These are phyloP conservation scores for Daubentonia madagascariensis DNA, from an alignment of 2,113 vertebrate genomes.

Conservation along the genomic window DNA sequence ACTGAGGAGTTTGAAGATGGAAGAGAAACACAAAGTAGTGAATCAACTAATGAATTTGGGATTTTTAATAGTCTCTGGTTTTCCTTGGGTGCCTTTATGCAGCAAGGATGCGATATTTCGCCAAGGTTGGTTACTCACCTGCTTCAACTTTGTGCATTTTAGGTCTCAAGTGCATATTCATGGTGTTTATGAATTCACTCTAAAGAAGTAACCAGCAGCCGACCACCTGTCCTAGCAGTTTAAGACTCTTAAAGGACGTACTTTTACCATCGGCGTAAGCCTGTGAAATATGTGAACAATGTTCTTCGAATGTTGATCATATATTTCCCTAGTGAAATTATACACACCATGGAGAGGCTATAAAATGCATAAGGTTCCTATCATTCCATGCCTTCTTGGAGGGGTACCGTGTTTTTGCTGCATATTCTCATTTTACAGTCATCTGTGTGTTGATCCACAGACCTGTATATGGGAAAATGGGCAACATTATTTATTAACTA, in stretches of 20 bases:
- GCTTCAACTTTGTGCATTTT: conserved; percentile 90
- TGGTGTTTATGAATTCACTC: conserved; percentile 88
- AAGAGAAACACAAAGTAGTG: conserved; percentile 97
- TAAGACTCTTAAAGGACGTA: conserved; percentile 60
- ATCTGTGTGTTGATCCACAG: conserved; percentile 76
- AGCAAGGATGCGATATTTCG: conserved; percentile 97
- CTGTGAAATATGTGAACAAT: conserved; percentile 69
- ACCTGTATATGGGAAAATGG: conserved; percentile 89
- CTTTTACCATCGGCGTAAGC: conserved; percentile 39
- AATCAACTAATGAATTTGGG: conserved; percentile 99
- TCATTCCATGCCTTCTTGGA: conserved; percentile 92
- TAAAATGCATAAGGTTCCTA: conserved; percentile 89
- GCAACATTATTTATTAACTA: conserved; percentile 35
- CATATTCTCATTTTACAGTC: conserved; percentile 92
- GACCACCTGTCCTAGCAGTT: conserved; percentile 50
- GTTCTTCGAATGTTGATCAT: conserved; percentile 60
- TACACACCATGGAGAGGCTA: conserved; percentile 86
- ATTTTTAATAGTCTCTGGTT: conserved; percentile 99
- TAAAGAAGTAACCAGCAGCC: conserved; percentile 63
- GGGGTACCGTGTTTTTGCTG: conserved; percentile 96
- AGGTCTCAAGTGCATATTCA: conserved; percentile 80
- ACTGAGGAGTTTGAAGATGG: conserved; percentile 99
- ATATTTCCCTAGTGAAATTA: conserved; percentile 83
- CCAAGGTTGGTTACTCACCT: conserved; percentile 90
- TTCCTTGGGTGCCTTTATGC: conserved; percentile 96